Base-by-base conservation (phyloP, 92 coral and sea anemone genomes). In the Isaurus tuberculatus region DNA sequence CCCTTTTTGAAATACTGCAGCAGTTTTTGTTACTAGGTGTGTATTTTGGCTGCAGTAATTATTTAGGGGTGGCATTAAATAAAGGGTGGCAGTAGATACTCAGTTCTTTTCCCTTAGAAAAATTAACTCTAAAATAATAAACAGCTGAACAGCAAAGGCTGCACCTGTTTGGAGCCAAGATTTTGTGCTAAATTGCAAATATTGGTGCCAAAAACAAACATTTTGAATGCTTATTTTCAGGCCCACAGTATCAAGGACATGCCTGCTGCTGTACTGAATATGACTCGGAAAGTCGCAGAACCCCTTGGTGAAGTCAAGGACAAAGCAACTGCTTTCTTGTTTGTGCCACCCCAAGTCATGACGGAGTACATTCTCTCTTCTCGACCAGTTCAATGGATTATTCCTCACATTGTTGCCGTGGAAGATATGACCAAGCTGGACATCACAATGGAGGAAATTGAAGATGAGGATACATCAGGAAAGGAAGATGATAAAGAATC, bases 351-450 rank as follows among this genome's bases (percentile, higher is more conserved):
- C 17, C 93, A 95, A 55, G 95, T 91, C 63, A 91, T 95, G 80
- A 87, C 98, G 2, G 94, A 92, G 15, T 95, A 94, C 81, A 86
- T 95, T 75, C 98, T 95, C 31, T 94, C 98, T 4, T 95, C 98
- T 10, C 94, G 95, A 34, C 96, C 98, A 2, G 86, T 95, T 58
- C 98, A 95, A 84, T 95, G 98, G 94, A 92, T 95, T 36, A 86
- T 95, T 77, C 98, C 98, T 28, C 93, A 95, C 4, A 86, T 95
- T 9, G 91, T 94, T 26, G 90, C 91, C 1, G 88, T 88, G 8
- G 98, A 95, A 84, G 98, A 94, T 79, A 79, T 95, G 79, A 84
- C 83, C 61, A 90, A 93, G 48, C 85, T 95, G 65, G 94, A 91
- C 28, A 88, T 95, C 68, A 89, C 90, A 65, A 85, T 95, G 92